These are phyloP conservation scores for Eustalomyia histrio DNA, from an alignment of 2,888 invertebrate genomes.

Conservation along the genomic window DNA sequence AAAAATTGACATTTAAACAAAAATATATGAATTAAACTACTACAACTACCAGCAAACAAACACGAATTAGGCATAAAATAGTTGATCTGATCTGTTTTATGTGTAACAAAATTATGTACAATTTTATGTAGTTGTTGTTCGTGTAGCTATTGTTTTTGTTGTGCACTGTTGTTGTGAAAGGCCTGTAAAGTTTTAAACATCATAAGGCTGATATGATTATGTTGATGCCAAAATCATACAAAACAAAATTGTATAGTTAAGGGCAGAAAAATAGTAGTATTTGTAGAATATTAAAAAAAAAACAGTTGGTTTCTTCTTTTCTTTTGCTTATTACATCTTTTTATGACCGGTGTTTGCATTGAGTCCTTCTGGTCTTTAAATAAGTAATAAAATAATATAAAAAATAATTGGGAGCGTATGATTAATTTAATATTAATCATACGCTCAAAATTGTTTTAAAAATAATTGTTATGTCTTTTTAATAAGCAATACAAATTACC, in stretches of 20 bases:
- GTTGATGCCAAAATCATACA: conserved; percentile 14
- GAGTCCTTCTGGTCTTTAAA: too few species aligned
- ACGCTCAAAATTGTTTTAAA: too few species aligned
- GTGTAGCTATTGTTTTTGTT: conserved; percentile 50
- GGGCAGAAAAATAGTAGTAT: neutral
- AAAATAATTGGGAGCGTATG: too few species aligned
- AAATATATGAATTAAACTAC: conserved; percentile 16
- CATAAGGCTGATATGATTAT: neutral
- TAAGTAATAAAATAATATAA: too few species aligned
- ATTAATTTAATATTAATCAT: too few species aligned
- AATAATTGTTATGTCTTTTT: too few species aligned
- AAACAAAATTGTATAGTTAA: neutral
- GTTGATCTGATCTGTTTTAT: conserved; percentile 56
- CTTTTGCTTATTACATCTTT: too few species aligned
- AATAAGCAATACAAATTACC: too few species aligned
- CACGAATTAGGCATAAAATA: conserved; percentile 61
- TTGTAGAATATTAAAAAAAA: too few species aligned
- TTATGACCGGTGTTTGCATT: too few species aligned
- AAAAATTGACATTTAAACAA: neutral
- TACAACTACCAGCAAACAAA: conserved; percentile 31
- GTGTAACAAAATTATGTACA: conserved; percentile 64
- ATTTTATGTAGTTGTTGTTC: conserved; percentile 67
- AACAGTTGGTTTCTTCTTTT: too few species aligned
- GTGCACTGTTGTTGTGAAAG: conserved; percentile 34
- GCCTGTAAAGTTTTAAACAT: conserved; percentile 20